Evolutionary conservation across 2,888 invertebrate species (phyloP).

Genomic region (Chydorus sphaericus): DNA sequence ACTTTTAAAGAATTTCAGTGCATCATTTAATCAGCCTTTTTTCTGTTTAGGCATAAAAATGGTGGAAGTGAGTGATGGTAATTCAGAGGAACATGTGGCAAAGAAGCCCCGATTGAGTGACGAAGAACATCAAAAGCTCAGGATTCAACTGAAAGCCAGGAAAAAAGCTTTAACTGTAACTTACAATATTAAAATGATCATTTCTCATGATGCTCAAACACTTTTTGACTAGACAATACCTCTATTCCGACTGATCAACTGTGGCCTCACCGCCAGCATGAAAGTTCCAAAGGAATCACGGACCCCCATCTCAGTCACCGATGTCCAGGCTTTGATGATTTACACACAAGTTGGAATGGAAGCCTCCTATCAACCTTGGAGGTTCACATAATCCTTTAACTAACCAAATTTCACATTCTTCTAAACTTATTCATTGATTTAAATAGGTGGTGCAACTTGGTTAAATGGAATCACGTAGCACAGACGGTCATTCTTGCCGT

Average conservation of each 20-base stretch:
- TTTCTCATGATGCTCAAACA: too few species aligned
- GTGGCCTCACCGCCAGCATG: constrained; percentile 50
- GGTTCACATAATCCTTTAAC: constrained; percentile 15
- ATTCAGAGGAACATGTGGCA: too few species aligned
- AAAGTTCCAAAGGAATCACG: constrained; percentile 38
- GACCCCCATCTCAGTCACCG: constrained; percentile 63
- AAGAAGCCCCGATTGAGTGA: too few species aligned
- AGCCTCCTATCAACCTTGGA: constrained; percentile 45
- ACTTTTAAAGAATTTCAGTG: too few species aligned
- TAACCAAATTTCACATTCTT: neutral
- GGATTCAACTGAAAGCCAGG: too few species aligned
- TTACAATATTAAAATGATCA: too few species aligned
- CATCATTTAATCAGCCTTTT: too few species aligned
- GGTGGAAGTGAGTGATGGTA: too few species aligned
- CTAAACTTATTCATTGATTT: neutral
- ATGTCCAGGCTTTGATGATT: constrained; percentile 67
- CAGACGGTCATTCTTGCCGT: constrained; percentile 59
- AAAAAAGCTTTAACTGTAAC: too few species aligned
- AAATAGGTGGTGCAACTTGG: constrained; percentile 60
- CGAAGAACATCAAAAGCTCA: too few species aligned
- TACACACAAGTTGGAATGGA: constrained; percentile 56
- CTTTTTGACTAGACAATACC: constrained; percentile 39
- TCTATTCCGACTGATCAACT: constrained; percentile 44
- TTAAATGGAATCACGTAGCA: constrained; percentile 42
- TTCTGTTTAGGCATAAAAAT: too few species aligned